These are phyloP conservation scores for Myotis vivesi DNA, from an alignment of 2,797 vertebrate genomes.

Conservation along the genomic window DNA sequence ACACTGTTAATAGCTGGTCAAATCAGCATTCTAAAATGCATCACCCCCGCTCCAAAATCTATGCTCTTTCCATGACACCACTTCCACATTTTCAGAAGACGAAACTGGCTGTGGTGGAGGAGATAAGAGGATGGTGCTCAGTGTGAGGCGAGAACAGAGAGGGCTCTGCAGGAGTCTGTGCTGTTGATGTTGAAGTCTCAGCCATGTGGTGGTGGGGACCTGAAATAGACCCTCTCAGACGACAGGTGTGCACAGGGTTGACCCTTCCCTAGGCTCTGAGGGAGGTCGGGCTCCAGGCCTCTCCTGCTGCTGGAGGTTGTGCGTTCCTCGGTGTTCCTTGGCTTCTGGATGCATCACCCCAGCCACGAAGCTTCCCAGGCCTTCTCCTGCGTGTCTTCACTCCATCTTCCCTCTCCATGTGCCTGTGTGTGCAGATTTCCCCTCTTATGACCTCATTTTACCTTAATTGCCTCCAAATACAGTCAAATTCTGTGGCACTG, in stretches of 20 bases:
- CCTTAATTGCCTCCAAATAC: background rate
- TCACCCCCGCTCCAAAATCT: background rate
- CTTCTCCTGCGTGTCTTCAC: background rate
- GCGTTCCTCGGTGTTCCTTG: background rate
- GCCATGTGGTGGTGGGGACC: background rate
- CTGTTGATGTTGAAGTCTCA: background rate
- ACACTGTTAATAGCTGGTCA: background rate
- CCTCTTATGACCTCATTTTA: background rate
- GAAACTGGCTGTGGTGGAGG: background rate
- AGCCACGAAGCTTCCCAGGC: background rate
- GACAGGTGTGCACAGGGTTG: too few species aligned
- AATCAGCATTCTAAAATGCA: background rate
- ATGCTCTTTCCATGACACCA: fast-evolving
- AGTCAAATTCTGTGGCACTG: background rate
- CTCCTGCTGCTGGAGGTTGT: background rate
- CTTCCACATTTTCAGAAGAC: background rate
- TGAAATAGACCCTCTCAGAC: background rate
- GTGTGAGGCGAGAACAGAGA: background rate
- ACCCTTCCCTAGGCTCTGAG: too few species aligned
- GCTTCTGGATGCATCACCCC: too few species aligned
- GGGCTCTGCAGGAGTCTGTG: background rate
- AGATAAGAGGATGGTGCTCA: background rate
- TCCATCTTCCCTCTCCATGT: background rate
- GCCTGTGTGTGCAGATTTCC: background rate
- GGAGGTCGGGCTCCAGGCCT: background rate